Base-by-base conservation (phyloP, 2,888 invertebrate genomes). In the Rosalia funebris region DNA sequence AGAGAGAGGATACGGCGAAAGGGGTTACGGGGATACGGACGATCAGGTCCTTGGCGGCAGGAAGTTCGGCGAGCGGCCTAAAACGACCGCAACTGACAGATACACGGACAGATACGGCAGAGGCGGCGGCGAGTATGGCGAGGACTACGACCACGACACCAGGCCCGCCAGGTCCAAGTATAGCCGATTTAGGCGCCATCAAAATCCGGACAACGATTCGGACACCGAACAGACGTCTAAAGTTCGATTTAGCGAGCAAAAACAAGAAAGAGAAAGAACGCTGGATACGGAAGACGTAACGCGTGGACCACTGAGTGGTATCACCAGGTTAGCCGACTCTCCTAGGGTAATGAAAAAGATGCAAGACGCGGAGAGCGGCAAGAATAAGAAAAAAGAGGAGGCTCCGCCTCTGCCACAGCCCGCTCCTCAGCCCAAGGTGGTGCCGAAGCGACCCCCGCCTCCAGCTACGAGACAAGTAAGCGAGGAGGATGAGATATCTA, bases 271-370 rank as follows among this genome's bases (percentile, higher is more conserved):
- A 68, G 90, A 91, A 74, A 84, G 87, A 25, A 92, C 95, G 0
- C 82, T 91, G 58, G 95, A 95, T 75, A 95, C 95, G 4, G 95
- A 96, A 82, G 95, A 95, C 77, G 94, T 92, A 0, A 91, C 94
- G 9, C 86, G 89, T 45, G 92, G 85, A 9, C 95, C 95, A 3
- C 84, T 96, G 1, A 95, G 95, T 81, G 96, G 96, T 54, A 94
- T 96, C 74, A 92, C 92, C 63, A 87, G 95, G 36, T 82, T 96
- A 20, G 90, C 90, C 53, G 96, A 96, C 79, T 95, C 94, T 48
- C 91, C 95, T 0, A 86, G 94, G 58, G 93, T 95, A 4, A 93
- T 95, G 87, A 92, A 93, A 79, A 89, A 94, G 65, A 85, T 96
- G 71, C 89, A 93, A 74, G 95, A 95, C 69, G 89, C 88, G 79